These are phyloP conservation scores for Amphiduros pacificus DNA, from an alignment of 2,888 invertebrate species.

Conservation along the genomic window DNA sequence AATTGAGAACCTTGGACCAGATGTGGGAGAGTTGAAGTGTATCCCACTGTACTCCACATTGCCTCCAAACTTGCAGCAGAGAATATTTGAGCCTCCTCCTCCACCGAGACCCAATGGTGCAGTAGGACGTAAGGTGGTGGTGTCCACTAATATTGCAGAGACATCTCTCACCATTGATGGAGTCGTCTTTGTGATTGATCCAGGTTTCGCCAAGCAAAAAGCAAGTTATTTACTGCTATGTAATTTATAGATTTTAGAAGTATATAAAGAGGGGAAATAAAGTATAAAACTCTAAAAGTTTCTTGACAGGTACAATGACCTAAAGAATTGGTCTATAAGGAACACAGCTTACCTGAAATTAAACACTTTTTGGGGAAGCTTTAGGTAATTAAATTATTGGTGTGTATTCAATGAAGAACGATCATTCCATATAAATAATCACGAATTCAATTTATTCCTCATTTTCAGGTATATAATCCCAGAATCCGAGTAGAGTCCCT, in stretches of 20 bases:
- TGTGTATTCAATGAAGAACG: too few relatives aligned
- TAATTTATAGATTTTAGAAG: too few relatives aligned
- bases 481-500: conserved; percentile 93
- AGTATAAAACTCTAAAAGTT: too few relatives aligned
- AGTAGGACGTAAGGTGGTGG: conserved; percentile 89
- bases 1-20: conserved; percentile 92
- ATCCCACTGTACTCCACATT: conserved; percentile 98
- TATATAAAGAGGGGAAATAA: too few relatives aligned
- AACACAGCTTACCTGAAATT: too few relatives aligned
- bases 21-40: conserved; percentile 95
- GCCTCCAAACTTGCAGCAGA: conserved; percentile 93
- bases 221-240: conserved; percentile 64
- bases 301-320: too few relatives aligned
- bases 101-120: conserved; percentile 86
- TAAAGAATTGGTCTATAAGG: too few relatives aligned
- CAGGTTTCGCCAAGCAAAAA: conserved; percentile 99
- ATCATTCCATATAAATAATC: too few relatives aligned
- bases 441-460: too few relatives aligned
- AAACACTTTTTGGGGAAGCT: too few relatives aligned
- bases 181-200: conserved; percentile 99
- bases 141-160: conserved; percentile 99
- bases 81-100: conserved; percentile 96
- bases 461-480: conserved; percentile 76
- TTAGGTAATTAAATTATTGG: too few relatives aligned
- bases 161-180: conserved; percentile 99